A percentile compares a stretch with the other conserved stretches of the same genome.
These are phyloP conservation scores for Poicephalus gulielmi DNA, from an alignment of 2,113 vertebrate genomes.

Conservation along the genomic window DNA sequence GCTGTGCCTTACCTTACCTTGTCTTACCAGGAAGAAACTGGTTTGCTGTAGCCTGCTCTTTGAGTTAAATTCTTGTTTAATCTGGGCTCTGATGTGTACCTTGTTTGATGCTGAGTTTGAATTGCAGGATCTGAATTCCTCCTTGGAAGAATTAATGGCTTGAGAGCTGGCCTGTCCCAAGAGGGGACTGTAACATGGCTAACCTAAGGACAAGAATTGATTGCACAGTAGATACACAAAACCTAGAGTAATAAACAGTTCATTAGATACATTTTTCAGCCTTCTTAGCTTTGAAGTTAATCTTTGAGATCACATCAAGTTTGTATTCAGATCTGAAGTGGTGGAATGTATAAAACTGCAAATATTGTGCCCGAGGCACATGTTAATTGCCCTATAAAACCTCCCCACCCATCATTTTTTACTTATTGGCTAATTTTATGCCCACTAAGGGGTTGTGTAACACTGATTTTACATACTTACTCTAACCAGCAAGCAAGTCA, in stretches of 20 bases:
- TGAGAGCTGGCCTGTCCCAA: background rate
- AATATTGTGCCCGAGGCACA: background rate
- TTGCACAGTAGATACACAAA: background rate
- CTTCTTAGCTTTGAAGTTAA: background rate
- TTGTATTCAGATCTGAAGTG: background rate
- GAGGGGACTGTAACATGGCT: background rate
- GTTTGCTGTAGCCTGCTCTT: background rate
- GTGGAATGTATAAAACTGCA: background rate
- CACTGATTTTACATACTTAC: background rate
- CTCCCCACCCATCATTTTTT: slow-evolving; percentile 20
- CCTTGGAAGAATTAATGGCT: background rate
- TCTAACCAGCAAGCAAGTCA: background rate
- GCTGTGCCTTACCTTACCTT: background rate
- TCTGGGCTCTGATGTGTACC: background rate
- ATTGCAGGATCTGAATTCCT: background rate
- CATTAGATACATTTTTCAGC: background rate
- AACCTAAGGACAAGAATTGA: background rate
- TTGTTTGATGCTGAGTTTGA: background rate
- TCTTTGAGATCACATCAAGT: background rate
- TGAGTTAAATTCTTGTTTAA: background rate
- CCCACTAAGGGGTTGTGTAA: background rate
- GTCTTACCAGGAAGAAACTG: background rate
- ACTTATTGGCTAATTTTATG: slow-evolving; percentile 22
- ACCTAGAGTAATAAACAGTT: background rate
- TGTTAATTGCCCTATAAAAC: slow-evolving; percentile 43